Base-by-base conservation (phyloP, 2,888 invertebrate genomes). In the Cataglyphis livida region DNA sequence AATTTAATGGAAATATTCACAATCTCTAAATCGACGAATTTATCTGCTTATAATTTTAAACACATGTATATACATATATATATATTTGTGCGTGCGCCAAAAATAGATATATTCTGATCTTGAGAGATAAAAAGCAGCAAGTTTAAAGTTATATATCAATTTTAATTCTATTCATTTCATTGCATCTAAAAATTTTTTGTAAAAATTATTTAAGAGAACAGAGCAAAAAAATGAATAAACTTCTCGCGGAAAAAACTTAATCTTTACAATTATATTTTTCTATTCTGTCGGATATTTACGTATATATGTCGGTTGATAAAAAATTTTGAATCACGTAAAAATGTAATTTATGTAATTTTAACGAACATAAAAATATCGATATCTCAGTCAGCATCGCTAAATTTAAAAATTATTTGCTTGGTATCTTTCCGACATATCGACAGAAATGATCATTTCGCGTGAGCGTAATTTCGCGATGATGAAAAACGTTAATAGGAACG, bases 371-470 rank as follows among this genome's bases (percentile, higher is more conserved):
- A 25, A 12, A 64, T 38, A 15, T 65, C 25, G 38, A 65, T 38
- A 64, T 64, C 64, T 38, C 25, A 15, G 25, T 41, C 15, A 25
- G 15, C 65, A 25, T 12, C 25, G 6, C 12, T 41, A 21, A 65
- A 65, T 25, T 41, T 1, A 15, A 65, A 41, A 65, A 65, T 9
- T 25, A 41, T 65, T 21, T 44, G 44, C 25, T 18, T 35, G n/a
- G 0, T 65, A 65, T 65, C 65, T 25, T 21, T 44, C 41, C 44
- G 65, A 65, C 44, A 21, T 38, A 64, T 35, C 38, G 38, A 64
- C 41, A 44, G 21, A 65, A 65, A 41, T 3, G 65, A 41, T 41
- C 44, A 44, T 44, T 41, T 65, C 25, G 65, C 65, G 65, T 65
- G 65, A 65, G 18, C 44, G 1, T 48, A 18, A 48, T 48, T 48